Percentiles rank a stretch among this genome's conserved stretches.
Conservation (phyloP, 2,888 invertebrate genomes). For the Cylindroiulus punctatus region DNA sequence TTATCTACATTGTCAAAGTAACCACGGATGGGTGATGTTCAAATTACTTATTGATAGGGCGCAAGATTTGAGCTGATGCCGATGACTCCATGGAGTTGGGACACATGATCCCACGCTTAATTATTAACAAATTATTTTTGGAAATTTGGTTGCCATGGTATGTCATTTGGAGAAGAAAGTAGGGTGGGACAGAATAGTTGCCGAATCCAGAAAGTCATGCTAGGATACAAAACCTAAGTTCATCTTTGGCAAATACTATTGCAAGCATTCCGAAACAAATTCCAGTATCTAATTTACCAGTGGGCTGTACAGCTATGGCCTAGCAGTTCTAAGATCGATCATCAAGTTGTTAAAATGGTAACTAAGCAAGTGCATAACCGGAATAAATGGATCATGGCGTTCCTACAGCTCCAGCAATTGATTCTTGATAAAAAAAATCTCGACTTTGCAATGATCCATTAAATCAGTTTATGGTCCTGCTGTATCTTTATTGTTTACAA, state of each 20-base stretch:
- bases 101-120: background rate
- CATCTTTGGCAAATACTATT: background rate
- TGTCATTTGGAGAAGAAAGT: background rate
- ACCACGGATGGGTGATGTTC: constrained; percentile 22
- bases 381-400: background rate
- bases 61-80: background rate
- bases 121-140: constrained; percentile 7
- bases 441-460: background rate
- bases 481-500: background rate
- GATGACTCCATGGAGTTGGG: background rate
- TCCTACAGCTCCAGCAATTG: background rate
- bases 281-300: no score
- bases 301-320: background rate
- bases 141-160: background rate
- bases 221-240: background rate
- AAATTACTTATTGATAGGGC: constrained; percentile 11
- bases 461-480: background rate
- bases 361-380: background rate
- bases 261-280: background rate
- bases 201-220: background rate
- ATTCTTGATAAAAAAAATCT: constrained; percentile 10
- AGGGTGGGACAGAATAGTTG: background rate
- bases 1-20: constrained; percentile 15
- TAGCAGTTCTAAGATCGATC: background rate
- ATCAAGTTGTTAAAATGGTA: background rate